Evolutionary conservation across 2,797 vertebrate species (phyloP), one percentile per base, ranked within the genome.

Genomic region (Crax fasciolata): DNA sequence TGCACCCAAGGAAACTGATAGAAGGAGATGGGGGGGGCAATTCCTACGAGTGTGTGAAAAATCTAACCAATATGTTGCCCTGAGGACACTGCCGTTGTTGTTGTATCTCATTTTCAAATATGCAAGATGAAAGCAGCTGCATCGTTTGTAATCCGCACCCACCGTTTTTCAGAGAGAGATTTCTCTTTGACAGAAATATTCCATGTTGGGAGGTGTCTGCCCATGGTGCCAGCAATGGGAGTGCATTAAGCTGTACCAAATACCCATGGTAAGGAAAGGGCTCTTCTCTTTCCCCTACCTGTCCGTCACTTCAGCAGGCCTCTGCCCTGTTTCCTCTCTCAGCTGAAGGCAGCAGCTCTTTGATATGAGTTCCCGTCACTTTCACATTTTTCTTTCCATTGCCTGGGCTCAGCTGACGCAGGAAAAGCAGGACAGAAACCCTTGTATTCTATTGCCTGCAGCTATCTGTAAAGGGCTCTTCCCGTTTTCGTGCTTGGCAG

Each of bases 31-130:
- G 38, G 58, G 17, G 17, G 41, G 66, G 84, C 86, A 86, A 49
- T 96, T 97, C 94, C 59, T 86, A 7, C 48, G 38, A 57, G 52
- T 61, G 20, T 74, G 80, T 94, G 93, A 95, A 94, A 78, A 94
- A 71, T 65, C 28, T 52, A 74, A 12, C 59, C 52, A 17, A 66
- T 88, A 65, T 55, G 70, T 68, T 95, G 65, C 71, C 93, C 38
- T 70, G 39, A 87, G 52, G 73, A 62, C 5, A 12, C 11, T 25
- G 85, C 38, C 49, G 62, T 79, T 68, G 68, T 89, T 65, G 30
- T 70, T 65, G 9, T 48, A 59, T 62, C 35, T 74, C 2, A 0
- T 25, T 89, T 72, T 86, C 63, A 82, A 84, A 84, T 74, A 71
- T 15, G 41, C 10, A 43, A 65, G 68, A 67, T 73, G 48, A 72